A percentile compares a stretch with the other conserved stretches of the same genome.
Conservation (phyloP, 23 tunicate species). For the Trididemnum nubilum region DNA sequence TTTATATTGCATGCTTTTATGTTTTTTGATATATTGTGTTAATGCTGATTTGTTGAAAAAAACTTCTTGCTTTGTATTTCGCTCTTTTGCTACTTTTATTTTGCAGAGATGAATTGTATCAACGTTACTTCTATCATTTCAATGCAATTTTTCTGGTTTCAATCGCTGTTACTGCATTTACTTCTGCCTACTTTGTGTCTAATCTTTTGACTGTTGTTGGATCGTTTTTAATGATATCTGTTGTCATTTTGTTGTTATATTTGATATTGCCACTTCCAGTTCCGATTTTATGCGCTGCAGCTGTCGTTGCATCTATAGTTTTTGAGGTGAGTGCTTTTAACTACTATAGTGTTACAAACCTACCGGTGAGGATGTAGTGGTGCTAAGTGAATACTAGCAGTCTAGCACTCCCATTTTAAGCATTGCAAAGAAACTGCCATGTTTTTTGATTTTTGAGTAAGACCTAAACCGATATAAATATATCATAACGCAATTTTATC, state of each 20-base stretch:
- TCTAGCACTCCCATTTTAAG: no score
- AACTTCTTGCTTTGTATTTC: no score
- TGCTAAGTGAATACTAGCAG: no score
- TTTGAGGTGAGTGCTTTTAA: constrained; percentile 82
- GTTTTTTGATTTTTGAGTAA: no score
- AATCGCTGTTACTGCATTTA: constrained; percentile 43
- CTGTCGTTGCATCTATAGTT: constrained; percentile 52
- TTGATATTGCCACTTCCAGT: constrained; percentile 64
- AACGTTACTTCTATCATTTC: constrained; percentile 24
- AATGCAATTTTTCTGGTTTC: constrained; percentile 30
- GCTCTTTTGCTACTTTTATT: no score
- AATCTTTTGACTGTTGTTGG: constrained; percentile 38
- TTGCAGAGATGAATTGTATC: constrained; percentile 39
- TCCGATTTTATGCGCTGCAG: constrained; percentile 40
- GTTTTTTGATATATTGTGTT: no score
- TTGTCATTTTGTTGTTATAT: constrained; percentile 55
- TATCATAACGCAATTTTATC: no score
- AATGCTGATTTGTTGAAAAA: no score
- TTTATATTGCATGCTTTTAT: no score
- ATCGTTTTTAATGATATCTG: constrained; percentile 46
- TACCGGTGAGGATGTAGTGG: not conserved
- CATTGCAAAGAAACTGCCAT: no score
- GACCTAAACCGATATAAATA: no score
- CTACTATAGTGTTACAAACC: no score
- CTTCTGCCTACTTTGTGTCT: constrained; percentile 29